These are phyloP conservation scores for Urocolius indicus DNA, from an alignment of 2,113 vertebrate species.

Conservation along the genomic window DNA sequence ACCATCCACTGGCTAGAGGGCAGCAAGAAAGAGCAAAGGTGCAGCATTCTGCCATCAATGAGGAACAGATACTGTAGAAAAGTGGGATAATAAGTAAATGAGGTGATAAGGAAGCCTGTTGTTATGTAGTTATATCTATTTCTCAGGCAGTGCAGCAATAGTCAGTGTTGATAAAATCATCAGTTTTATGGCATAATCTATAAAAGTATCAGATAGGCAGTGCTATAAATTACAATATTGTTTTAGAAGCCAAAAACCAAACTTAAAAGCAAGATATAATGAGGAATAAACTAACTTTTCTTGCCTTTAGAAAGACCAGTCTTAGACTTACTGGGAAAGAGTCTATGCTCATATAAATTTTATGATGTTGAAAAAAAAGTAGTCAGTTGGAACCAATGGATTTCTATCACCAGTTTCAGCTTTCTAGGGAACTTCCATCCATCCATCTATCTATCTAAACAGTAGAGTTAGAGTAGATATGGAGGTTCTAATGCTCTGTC, in stretches of 20 bases:
- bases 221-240: background rate
- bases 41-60: background rate
- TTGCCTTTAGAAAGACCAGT: background rate
- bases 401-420: background rate
- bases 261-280: background rate
- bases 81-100: background rate
- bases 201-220: background rate
- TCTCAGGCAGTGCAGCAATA: background rate
- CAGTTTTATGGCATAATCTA: background rate
- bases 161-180: background rate
- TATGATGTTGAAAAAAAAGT: background rate
- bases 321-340: background rate
- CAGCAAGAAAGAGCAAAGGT: background rate
- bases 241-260: background rate
- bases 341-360: background rate
- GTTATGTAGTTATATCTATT: background rate
- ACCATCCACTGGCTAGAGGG: background rate
- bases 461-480: background rate
- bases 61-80: background rate
- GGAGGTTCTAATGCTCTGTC: background rate
- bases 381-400: background rate
- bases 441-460: background rate
- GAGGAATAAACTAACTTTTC: background rate
- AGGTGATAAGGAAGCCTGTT: background rate
- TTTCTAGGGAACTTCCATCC: background rate